These are phyloP conservation scores for Lottia scabra DNA, from an alignment of 2,888 invertebrate species.

Conservation along the genomic window DNA sequence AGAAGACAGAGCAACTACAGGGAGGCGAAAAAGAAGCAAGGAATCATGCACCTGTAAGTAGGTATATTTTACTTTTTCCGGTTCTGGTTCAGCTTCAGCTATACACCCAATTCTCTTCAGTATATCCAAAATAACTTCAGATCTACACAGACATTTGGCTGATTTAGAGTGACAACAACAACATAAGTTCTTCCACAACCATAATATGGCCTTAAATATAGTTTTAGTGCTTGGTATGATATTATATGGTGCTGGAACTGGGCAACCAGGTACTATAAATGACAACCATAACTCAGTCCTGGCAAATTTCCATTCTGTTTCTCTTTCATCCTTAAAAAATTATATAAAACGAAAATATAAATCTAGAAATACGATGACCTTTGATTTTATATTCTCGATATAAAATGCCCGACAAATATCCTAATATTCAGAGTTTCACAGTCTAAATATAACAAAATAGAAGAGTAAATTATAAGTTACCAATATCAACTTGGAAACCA, in stretches of 20 bases:
- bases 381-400: no score
- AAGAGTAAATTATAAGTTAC: no score
- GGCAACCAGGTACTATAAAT: constrained; percentile 48
- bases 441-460: no score
- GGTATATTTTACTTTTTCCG: background rate
- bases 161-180: background rate
- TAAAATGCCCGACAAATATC: no score
- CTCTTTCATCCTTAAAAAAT: constrained; percentile 40
- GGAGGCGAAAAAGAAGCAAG: background rate
- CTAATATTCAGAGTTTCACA: no score
- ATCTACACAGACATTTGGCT: background rate
- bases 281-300: constrained; percentile 51
- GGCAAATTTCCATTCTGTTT: constrained; percentile 52
- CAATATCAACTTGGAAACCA: no score
- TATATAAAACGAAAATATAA: no score
- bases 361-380: no score
- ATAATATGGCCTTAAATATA: constrained; percentile 25
- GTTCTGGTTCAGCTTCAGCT: background rate
- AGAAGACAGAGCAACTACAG: no score
- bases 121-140: background rate
- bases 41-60: background rate
- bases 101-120: background rate
- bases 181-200: constrained; percentile 23
- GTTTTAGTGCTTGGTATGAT: constrained; percentile 41
- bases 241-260: constrained; percentile 51